Conservation (phyloP, 2,888 invertebrate genomes). For the Hemicrepidius hirtus region DNA sequence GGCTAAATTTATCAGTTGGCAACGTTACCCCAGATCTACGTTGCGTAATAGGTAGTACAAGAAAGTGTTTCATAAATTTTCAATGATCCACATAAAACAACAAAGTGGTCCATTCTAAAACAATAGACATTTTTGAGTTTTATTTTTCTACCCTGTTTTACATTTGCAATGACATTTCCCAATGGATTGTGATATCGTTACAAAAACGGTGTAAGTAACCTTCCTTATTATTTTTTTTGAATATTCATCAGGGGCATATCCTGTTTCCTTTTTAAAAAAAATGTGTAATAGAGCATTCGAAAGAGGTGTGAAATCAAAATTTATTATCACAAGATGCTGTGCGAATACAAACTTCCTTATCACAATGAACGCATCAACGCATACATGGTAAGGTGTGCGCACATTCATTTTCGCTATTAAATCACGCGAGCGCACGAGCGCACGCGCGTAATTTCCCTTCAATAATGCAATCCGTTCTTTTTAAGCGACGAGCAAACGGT, state of each 20-base stretch:
- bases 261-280: not conserved
- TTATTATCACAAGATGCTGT: not conserved
- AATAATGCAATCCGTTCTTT: constrained; percentile 19
- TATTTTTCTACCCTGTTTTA: not conserved
- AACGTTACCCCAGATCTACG: not conserved
- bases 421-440: constrained; percentile 38
- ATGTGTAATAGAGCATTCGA: not conserved
- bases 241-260: no score
- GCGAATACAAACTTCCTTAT: not conserved
- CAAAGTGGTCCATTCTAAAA: not conserved
- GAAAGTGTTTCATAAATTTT: no score
- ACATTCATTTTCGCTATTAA: constrained; percentile 10
- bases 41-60: not conserved
- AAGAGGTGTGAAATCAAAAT: not conserved
- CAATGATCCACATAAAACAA: no score
- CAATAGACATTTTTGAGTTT: not conserved
- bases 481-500: constrained; percentile 23
- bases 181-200: no score
- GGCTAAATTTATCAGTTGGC: constrained; percentile 7
- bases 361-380: constrained; percentile 11
- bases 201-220: no score
- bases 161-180: not conserved
- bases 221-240: no score
- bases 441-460: constrained; percentile 24
- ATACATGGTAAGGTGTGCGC: constrained; percentile 24